Conservation (phyloP, 2,888 invertebrate species). For the Himalopsyche kuldschensis region DNA sequence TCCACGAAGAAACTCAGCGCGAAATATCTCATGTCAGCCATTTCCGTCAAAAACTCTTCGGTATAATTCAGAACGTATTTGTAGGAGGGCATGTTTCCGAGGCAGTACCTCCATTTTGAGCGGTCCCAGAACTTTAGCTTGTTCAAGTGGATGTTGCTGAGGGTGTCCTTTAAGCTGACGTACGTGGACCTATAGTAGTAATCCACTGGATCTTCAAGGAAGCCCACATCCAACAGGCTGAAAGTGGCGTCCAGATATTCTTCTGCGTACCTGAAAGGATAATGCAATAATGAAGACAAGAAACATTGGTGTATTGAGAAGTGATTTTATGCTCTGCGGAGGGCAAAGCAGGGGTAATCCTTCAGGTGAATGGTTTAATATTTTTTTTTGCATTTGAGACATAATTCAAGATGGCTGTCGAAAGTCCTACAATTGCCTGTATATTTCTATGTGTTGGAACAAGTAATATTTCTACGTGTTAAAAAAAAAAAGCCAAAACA, state of each 20-base stretch:
- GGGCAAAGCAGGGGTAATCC: too few relatives aligned
- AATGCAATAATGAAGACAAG: neutral
- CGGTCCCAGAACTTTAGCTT: constrained; percentile 34
- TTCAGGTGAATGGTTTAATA: too few relatives aligned
- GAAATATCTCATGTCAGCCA: constrained; percentile 36
- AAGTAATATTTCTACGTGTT: too few relatives aligned
- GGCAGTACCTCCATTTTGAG: constrained; percentile 33
- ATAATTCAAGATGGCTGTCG: too few relatives aligned
- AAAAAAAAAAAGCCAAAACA: too few relatives aligned
- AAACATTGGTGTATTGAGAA: neutral
- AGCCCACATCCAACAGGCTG: constrained; percentile 30
- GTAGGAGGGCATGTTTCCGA: constrained; percentile 36
- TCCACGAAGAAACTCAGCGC: constrained; percentile 38
- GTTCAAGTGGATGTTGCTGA: constrained; percentile 23
- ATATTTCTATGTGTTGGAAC: too few relatives aligned
- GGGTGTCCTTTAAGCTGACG: constrained; percentile 25
- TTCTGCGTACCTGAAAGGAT: constrained; percentile 33
- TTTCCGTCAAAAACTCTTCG: constrained; percentile 37
- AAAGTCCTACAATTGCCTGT: too few relatives aligned
- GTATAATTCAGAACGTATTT: constrained; percentile 37
- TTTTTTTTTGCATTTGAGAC: too few relatives aligned
- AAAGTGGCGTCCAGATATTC: constrained; percentile 36
- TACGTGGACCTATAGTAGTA: constrained; percentile 37
- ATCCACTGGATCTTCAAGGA: constrained; percentile 35
- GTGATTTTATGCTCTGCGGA: too few relatives aligned